phyloP scores from a whole-genome alignment of 2,888 invertebrate genomes.

The Acanthosepion pharaonis region DNA sequence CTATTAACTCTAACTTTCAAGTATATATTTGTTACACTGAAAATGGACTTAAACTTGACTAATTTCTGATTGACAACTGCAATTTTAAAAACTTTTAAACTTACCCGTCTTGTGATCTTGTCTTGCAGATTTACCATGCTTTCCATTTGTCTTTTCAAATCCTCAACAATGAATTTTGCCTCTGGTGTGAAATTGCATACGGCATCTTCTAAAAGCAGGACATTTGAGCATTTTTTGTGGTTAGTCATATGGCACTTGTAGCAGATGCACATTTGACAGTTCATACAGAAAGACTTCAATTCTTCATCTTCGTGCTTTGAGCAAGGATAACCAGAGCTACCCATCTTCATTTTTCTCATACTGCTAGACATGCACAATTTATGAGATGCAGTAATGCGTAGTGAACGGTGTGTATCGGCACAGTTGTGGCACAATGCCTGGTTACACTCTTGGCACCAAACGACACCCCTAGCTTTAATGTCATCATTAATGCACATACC shows the following conservation, averaged over 20 bases:
- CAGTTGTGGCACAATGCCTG: conserved; percentile 5
- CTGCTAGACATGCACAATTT: background rate
- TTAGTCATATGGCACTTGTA: conserved; percentile 36
- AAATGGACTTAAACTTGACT: no score
- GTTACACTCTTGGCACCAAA: conserved; percentile 40
- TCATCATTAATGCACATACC: background rate
- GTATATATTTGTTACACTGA: no score
- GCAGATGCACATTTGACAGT: conserved; percentile 39
- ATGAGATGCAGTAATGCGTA: background rate
- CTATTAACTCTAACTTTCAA: no score
- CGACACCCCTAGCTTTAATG: background rate
- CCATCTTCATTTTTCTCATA: background rate
- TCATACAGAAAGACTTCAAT: conserved; percentile 34
- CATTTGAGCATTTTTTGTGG: background rate
- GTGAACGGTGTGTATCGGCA: background rate
- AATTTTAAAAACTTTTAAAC: background rate
- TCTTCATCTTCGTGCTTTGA: background rate
- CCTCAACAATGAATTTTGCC: background rate
- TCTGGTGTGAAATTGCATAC: background rate
- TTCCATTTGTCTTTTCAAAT: background rate
- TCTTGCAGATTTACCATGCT: background rate
- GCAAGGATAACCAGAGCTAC: background rate
- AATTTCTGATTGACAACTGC: no score
- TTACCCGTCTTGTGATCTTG: background rate
- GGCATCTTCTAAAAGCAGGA: conserved; percentile 41